Percentiles rank a stretch among this genome's conserved stretches.
Evolutionary conservation across 2,113 vertebrate species (phyloP).

Genomic region (Microcebus ravelobensis): DNA sequence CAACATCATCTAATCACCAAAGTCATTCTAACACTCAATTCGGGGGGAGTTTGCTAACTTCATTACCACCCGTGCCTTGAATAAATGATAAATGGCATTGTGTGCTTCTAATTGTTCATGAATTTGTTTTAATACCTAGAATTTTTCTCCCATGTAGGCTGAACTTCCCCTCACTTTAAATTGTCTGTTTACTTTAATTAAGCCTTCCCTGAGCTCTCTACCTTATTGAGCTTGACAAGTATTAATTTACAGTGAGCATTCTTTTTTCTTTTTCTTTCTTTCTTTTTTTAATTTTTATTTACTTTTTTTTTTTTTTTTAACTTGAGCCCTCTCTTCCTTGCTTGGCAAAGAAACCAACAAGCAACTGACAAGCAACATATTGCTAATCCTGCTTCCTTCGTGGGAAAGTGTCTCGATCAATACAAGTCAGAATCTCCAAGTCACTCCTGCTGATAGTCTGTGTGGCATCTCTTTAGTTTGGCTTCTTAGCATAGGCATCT

Average conservation of each 20-base stretch:
- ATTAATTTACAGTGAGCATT: conserved; percentile 30
- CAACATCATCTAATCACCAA: background rate
- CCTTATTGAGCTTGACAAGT: conserved; percentile 34
- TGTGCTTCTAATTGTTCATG: conserved; percentile 8
- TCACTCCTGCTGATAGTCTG: background rate
- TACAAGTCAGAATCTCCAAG: conserved; percentile 25
- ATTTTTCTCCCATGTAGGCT: conserved; percentile 2
- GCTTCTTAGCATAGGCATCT: conserved; percentile 65
- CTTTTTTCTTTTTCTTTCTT: background rate
- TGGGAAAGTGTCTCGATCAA: conserved; percentile 42
- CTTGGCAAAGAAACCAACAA: conserved; percentile 37
- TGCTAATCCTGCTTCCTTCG: conserved; percentile 50
- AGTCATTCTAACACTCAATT: background rate
- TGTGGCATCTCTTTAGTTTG: conserved; percentile 41
- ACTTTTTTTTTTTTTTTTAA: background rate
- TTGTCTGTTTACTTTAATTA: conserved; percentile 63
- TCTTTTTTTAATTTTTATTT: background rate
- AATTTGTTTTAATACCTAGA: conserved; percentile 53
- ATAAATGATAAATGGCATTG: background rate
- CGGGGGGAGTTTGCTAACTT: background rate
- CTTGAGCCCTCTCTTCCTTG: background rate
- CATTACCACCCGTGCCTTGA: background rate
- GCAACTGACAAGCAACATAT: background rate
- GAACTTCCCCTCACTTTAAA: conserved; percentile 30
- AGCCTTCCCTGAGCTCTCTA: conserved; percentile 31